Evolutionary conservation across 2,113 vertebrate species (phyloP), one percentile per base, ranked within the genome.

Genomic region (Pelecanus crispus): DNA sequence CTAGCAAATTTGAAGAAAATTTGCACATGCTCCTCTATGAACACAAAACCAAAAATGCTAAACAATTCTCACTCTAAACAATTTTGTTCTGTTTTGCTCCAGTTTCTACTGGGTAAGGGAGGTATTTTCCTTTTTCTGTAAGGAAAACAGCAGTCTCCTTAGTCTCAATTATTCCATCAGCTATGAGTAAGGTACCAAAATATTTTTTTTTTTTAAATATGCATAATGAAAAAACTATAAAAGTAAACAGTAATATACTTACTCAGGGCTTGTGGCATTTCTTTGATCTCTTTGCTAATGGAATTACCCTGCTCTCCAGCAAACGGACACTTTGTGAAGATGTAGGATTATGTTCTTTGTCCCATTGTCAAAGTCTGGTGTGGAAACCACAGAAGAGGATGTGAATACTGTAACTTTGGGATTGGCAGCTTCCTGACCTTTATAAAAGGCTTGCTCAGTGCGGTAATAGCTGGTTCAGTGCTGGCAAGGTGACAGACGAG

Each of bases 361-460:
- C 72, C 90, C n/a, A 71, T 94, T 96, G 96, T 95, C 86, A 34
- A n/a, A 94, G 86, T 47, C 75, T 94, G 96, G 45, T 88, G 66
- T 83, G 92, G 65, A 96, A 96, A 96, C 88, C 95, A 22, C 88
- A 93, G 96, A 53, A 88, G 75, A 92, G 90, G 92, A 96, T 94
- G 94, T 93, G 96, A 88, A 63, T 63, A 9, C 92, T 92, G 72
- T 92, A 90, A 86, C 90, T 95, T 88, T n/a, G 86, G 96, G 94
- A 71, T 86, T 88, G 92, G 95, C 95, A 90, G 95, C 90, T 94
- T 91, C 95, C 95, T 93, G 90, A 90, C 95, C 92, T 94, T 62
- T 73, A 52, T 55, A 67, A 90, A 86, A 90, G 63, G 66, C 90
- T 89, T 8, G 3, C 87, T 93, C 44, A 8, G 87, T 45, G 87